phyloP scores from a whole-genome alignment of 2,888 invertebrate species.

The Schizaphis graminum region DNA sequence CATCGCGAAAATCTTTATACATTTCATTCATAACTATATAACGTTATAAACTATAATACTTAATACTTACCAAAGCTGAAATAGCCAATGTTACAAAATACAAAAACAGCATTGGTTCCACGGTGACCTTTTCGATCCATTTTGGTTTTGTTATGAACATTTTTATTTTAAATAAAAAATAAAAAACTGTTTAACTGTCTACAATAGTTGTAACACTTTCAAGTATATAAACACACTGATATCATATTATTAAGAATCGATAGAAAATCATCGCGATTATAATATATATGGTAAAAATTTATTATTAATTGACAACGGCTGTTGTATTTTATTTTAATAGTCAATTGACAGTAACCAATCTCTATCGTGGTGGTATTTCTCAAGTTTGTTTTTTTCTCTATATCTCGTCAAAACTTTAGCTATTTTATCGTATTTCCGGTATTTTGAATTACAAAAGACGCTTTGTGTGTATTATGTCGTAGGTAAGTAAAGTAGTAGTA shows the following conservation, averaged over 20 bases:
- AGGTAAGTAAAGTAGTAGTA: too few species aligned
- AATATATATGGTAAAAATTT: neutral
- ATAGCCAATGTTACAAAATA: slow-evolving; percentile 66
- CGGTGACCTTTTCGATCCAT: slow-evolving; percentile 58
- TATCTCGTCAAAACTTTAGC: neutral
- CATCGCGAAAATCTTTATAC: neutral
- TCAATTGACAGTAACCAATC: neutral
- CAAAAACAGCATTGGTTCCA: slow-evolving; percentile 66
- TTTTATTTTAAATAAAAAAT: neutral
- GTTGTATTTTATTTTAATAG: neutral
- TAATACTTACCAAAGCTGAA: slow-evolving; percentile 62
- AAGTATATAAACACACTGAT: neutral
- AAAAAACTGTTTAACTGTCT: neutral
- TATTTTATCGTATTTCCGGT: neutral
- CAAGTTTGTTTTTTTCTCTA: neutral
- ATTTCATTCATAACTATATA: neutral
- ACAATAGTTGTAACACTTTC: neutral
- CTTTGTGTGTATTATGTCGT: neutral
- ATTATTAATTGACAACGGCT: neutral
- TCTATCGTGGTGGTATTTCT: neutral
- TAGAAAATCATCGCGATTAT: neutral
- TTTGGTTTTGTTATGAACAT: slow-evolving; percentile 42
- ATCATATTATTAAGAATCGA: neutral
- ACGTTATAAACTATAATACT: neutral
- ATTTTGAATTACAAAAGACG: neutral